Conservation (phyloP, 2,797 vertebrate genomes). For the Yasuhikotakia modesta region DNA sequence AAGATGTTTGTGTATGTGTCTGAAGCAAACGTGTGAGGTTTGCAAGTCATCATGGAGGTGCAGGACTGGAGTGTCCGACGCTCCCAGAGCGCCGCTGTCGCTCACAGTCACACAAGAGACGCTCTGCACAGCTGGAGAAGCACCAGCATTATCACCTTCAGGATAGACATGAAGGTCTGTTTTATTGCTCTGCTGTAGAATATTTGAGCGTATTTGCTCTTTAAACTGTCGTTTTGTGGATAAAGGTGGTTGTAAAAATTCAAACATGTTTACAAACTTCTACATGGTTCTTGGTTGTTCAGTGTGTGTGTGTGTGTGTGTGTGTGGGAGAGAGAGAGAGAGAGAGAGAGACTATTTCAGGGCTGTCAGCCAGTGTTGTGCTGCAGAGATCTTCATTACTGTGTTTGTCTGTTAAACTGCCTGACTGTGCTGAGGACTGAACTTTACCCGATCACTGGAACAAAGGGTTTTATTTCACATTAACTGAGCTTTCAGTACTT, state of each 20-base stretch:
- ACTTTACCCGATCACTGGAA: constrained; percentile 4
- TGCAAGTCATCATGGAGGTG: constrained; percentile 38
- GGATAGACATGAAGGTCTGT: constrained; percentile 62
- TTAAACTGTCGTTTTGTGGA: not conserved
- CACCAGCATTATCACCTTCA: constrained; percentile 57
- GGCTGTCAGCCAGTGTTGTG: constrained; percentile 43
- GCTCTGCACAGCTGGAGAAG: constrained; percentile 52
- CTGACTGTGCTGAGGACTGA: not conserved
- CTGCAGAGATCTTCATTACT: constrained; percentile 41
- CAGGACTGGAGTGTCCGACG: constrained; percentile 5
- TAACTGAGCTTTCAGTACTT: not conserved
- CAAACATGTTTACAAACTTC: not conserved
- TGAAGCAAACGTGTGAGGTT: constrained; percentile 33
- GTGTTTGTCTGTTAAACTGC: constrained; percentile 11
- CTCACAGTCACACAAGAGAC: constrained; percentile 12
- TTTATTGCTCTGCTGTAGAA: not conserved
- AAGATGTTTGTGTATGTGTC: constrained; percentile 8
- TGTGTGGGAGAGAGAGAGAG: not conserved
- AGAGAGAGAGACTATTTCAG: constrained; percentile 22
- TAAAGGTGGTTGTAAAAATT: not conserved
- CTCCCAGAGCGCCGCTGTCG: constrained; percentile 19
- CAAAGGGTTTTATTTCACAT: constrained; percentile 17
- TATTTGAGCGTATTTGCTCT: not conserved
- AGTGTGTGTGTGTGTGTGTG: not conserved
- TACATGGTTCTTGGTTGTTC: not conserved